Evolutionary conservation across 2,888 invertebrate species (phyloP).

Genomic region (Drosophila seclusa): DNA sequence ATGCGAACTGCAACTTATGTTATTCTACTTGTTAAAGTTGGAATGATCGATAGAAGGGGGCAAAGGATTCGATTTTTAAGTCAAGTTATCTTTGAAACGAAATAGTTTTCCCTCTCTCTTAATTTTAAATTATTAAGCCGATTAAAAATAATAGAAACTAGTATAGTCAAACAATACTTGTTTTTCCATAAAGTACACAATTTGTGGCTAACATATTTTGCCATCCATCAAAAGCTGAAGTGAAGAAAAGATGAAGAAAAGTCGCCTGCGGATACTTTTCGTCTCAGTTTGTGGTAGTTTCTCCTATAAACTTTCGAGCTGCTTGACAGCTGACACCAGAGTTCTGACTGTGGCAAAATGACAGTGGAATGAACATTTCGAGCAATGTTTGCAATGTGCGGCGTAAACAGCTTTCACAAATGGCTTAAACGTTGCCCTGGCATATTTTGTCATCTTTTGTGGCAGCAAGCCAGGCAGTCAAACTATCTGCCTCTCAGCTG

Average conservation of each 20-base stretch:
- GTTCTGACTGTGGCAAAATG: constrained; percentile 21
- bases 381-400: constrained; percentile 44
- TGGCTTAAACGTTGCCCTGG: constrained; percentile 43
- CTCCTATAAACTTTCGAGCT: constrained; percentile 30
- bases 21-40: not conserved
- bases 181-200: constrained; percentile 1
- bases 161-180: not conserved
- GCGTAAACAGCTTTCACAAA: constrained; percentile 51
- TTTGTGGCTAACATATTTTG: constrained; percentile 11
- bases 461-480: constrained; percentile 37
- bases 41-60: not conserved
- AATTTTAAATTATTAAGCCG: not conserved
- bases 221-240: not conserved
- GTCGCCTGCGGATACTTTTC: constrained; percentile 27
- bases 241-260: not conserved
- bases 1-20: constrained; percentile 2
- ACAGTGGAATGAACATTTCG: constrained; percentile 11
- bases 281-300: constrained; percentile 16
- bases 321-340: constrained; percentile 38
- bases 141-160: not conserved
- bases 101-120: not conserved
- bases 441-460: constrained; percentile 56
- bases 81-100: not conserved
- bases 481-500: constrained; percentile 29
- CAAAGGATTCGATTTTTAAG: not conserved